Percentiles rank a stretch among this genome's conserved stretches.
phyloP scores from a whole-genome alignment of 1,140 invertebrate species.

The Leguminivora glycinivorella region DNA sequence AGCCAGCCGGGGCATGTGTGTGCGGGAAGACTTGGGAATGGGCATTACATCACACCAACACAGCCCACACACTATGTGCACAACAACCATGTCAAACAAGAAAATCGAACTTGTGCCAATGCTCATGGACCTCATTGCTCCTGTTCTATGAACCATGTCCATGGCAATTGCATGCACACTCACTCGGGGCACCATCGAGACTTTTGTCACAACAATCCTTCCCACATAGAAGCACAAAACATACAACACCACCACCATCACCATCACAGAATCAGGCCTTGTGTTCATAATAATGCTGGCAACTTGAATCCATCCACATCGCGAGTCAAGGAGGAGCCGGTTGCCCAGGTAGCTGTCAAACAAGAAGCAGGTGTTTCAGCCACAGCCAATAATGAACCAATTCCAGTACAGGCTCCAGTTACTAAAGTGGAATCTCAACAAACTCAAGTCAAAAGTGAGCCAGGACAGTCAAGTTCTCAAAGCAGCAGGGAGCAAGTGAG shows the following conservation, averaged over 20 bases:
- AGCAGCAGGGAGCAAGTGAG: constrained; percentile 39
- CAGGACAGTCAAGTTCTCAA: constrained; percentile 34
- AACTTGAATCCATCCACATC: constrained; percentile 33
- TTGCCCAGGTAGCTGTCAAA: constrained; percentile 43
- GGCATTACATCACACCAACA: constrained; percentile 29
- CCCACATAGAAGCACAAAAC: constrained; percentile 17
- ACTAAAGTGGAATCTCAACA: constrained; percentile 39
- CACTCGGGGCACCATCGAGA: constrained; percentile 33
- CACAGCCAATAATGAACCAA: constrained; percentile 24
- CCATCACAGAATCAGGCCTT: constrained; percentile 40
- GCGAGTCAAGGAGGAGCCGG: constrained; percentile 62
- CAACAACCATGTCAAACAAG: constrained; percentile 46
- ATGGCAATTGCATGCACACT: constrained; percentile 26
- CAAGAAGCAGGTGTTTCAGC: constrained; percentile 38
- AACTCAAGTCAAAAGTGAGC: constrained; percentile 46
- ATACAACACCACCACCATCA: constrained; percentile 50
- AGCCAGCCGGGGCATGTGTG: constrained; percentile 16
- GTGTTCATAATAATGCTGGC: constrained; percentile 34
- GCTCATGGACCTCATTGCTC: constrained; percentile 36
- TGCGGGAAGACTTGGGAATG: constrained; percentile 5
- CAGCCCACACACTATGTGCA: constrained; percentile 30
- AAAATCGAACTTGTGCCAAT: constrained; percentile 33
- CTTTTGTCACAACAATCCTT: constrained; percentile 42
- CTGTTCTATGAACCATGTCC: constrained; percentile 40
- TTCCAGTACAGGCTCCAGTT: constrained; percentile 26